Evolutionary conservation across 2,113 vertebrate species (phyloP), one percentile per base, ranked within the genome.

Genomic region (Hippocampus abdominalis): DNA sequence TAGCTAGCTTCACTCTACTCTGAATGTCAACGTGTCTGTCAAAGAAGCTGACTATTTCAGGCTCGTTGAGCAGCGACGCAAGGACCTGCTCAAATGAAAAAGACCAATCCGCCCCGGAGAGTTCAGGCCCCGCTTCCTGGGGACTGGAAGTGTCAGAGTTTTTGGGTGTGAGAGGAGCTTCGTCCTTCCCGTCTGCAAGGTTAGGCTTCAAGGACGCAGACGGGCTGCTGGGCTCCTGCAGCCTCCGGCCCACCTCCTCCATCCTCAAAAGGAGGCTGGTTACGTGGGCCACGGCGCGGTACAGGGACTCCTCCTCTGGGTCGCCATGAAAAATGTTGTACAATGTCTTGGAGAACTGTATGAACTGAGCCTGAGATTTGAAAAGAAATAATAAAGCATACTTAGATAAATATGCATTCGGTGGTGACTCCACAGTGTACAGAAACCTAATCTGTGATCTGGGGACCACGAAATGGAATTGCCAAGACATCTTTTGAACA

Each of bases 81-180:
- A 99, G 90, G 68, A 99, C 93, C 94, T 98, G 96, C 80, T 99
- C 96, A 27, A 99, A 98, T 5, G 97, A 93, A 79, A 99, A 98
- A 4, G 96, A 98, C 97, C 97, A 99, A 39, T 96, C 94, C 0
- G 85, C 86, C 40, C 78, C 91, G 0, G 82, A 44, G n/a, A 62
- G 79, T 3, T 74, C 77, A 1, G 78, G 2, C 4, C 21, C 75
- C 0, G 79, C 71, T 0, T 85, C 83, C 78, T 75, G 84, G 36
- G 81, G 72, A 76, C 79, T 66, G 23, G 83, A 71, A 48, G 81
- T 70, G 70, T 78, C 76, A 0, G 84, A 86, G 82, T 76, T 82
- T 67, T 82, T 79, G 0, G 73, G 76, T 32, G 59, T 69, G 15
- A 51, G 39, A 1, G 80, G 53, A 2, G 68, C 74, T n/a, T 90